Evolutionary conservation across 1,140 invertebrate genomes (phyloP), one percentile per base, ranked within the genome.

Genomic region (Maniola jurtina): DNA sequence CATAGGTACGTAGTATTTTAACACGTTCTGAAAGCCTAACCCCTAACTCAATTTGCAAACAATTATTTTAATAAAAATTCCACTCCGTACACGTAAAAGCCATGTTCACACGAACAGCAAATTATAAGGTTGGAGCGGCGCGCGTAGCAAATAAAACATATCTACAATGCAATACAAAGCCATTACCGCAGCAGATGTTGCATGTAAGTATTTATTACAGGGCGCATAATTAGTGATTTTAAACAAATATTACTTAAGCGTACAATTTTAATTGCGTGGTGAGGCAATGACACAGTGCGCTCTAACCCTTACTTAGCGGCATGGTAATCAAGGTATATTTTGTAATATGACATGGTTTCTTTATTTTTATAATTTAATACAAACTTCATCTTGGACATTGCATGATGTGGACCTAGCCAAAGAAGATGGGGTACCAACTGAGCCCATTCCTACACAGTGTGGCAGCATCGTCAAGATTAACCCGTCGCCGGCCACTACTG

Each of bases 191-290:
- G 77, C 86, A 89, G 87, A 89, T 88, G 86, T 84, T 80, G 79
- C 77, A 79, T 84, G 75, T 80, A 89, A 84, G 77, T 89, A 89
- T 87, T 82, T 82, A 87, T 89, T 88, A 87, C 80, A 64, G 77
- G 76, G 68, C 62, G 75, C 79, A 60, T 88, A 88, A 89, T 89
- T 86, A 89, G 85, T 83, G 79, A 88, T 86, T 86, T 87, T 83
- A 85, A 86, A 87, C 86, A 89, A 89, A 89, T 88, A 88, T 85
- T 79, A 84, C 76, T 83, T 81, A 80, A 70, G 81, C 80, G 79
- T 85, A 83, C 80, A 71, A 80, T 88, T 88, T 87, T 88, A 87
- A 88, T 89, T 84, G 81, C 73, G 58, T 57, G 65, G 57, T 66
- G 68, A 72, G 68, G 75, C 83, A 86, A 81, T 82, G 75, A 83